These are phyloP conservation scores for Caenorhabditis sulstoni DNA, from an alignment of 2,888 invertebrate genomes.

Conservation along the genomic window DNA sequence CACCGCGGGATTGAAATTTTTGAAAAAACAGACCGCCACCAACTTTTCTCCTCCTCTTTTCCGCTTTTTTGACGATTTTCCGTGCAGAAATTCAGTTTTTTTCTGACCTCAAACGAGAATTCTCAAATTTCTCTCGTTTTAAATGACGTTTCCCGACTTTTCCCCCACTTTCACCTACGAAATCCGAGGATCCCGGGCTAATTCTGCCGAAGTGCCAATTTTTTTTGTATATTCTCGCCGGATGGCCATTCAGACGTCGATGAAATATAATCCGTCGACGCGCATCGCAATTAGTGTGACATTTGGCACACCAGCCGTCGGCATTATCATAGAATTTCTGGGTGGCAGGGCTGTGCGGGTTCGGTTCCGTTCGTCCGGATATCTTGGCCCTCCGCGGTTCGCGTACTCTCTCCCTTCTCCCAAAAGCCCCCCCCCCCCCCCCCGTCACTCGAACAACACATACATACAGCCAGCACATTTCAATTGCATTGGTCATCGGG, in stretches of 20 bases:
- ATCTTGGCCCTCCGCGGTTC: constrained; percentile 15
- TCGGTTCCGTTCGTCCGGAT: constrained; percentile 33
- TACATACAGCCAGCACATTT: constrained; percentile 52
- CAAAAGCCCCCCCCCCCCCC: no score
- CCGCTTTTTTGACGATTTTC: neutral
- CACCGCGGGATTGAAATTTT: neutral
- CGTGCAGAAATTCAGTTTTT: no score
- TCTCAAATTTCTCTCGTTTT: neutral
- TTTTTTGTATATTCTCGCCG: neutral
- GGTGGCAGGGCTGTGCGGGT: constrained; percentile 13
- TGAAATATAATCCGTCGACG: constrained; percentile 43
- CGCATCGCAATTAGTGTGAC: constrained; percentile 52
- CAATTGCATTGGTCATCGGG: constrained; percentile 63
- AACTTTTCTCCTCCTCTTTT: neutral
- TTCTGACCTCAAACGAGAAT: no score
- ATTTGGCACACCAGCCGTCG: constrained; percentile 56
- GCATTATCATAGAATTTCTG: constrained; percentile 53
- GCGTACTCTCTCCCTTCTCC: constrained; percentile 2
- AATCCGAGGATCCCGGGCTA: neutral
- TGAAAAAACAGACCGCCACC: neutral
- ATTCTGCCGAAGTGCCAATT: neutral
- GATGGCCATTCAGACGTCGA: constrained; percentile 4
- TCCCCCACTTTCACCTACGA: neutral
- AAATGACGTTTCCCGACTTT: neutral
- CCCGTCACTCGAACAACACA: constrained; percentile 55